Base-by-base conservation (phyloP, 2,888 invertebrate species). In the Neocrepidodera transversa region DNA sequence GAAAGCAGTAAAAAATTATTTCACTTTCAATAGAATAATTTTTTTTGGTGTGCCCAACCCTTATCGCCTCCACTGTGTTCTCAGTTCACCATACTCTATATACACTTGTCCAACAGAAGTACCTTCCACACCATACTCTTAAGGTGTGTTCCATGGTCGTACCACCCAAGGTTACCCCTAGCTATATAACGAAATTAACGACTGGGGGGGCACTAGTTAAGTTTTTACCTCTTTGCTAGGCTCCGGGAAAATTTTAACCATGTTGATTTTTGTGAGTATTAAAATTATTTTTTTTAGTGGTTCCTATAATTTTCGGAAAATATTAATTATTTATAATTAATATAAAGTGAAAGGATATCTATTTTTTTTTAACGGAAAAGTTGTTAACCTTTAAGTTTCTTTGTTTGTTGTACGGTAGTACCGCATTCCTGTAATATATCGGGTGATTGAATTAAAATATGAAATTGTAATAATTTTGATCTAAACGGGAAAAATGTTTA, bases 91-190 rank as follows among this genome's bases (percentile, higher is more conserved):
- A 8, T 10, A 2, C 28, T 28, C 2, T 28, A 28, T 23, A 23
- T 23, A 23, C 40, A 40, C 42, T 42, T 16, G 36, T 32, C 38
- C 14, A 51, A 54, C 18, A 36, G 36, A 20, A 51, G 38, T 40
- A 51, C 40, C 45, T 45, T 45, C 45, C 50, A 56, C 36, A 52
- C 43, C 50, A 52, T 40, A 52, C 28, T 60, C 32, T 53, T 65
- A 73, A 72, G 75, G 76, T 74, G 75, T 74, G 76, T 71, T 74
- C 75, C 78, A 78, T 76, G 79, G 78, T 78, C 79, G 76, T 69
- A 69, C 66, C 68, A 60, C 65, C 74, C 79, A 80, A 79, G 80
- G 79, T 76, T 78, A 76, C 63, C 54, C 48, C 69, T 71, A 58
- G 69, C 72, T 79, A 79, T 78, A 79, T 78, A 79, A 76, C 71